Base-by-base conservation (phyloP, 1,140 invertebrate genomes). In the Drosophila fuyamai region DNA sequence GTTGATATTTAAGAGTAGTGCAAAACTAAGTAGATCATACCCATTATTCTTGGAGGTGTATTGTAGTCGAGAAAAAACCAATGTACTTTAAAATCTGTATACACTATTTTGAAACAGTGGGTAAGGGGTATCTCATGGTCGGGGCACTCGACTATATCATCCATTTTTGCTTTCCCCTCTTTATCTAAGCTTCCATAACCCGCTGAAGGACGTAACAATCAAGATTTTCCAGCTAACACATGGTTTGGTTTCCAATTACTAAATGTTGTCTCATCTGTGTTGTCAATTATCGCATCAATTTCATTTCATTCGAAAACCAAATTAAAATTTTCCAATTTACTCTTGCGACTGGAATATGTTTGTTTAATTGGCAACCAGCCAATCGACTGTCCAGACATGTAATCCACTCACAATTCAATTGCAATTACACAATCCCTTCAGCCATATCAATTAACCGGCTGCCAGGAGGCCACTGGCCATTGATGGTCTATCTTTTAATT, bases 401-500 rank as follows among this genome's bases (percentile, higher is more conserved):
- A 71, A 76, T 81, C 43, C 65, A 18, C 43, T 35, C 62, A 43
- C 53, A 57, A 62, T 70, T 72, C 63, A 61, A 66, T 81, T 61
- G 48, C 77, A 80, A 79, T 79, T 79, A 75, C 68, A 66, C 50
- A 75, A 74, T 47, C 60, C 60, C 40, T 44, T 38, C 47, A 71
- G 50, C 59, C 55, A 14, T 60, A 56, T 46, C 36, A 68, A 71
- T 71, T 71, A 70, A 57, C 67, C 48, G 29, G 4, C 66, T 35
- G 43, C 59, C 63, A 67, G 53, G 38, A 38, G 62, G 16, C 35
- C 41, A 44, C 10, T 29, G 67, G 36, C 43, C 65, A 71, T 41
- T 71, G 67, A 71, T 71, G 66, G 27, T 44, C 61, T 81, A 77
- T 77, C 65, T 54, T 43, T 81, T 77, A 81, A 81, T 81, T 81